Percentiles rank a stretch among this genome's conserved stretches.
phyloP scores from a whole-genome alignment of 2,113 vertebrate species.

The Anolis carolinensis region DNA sequence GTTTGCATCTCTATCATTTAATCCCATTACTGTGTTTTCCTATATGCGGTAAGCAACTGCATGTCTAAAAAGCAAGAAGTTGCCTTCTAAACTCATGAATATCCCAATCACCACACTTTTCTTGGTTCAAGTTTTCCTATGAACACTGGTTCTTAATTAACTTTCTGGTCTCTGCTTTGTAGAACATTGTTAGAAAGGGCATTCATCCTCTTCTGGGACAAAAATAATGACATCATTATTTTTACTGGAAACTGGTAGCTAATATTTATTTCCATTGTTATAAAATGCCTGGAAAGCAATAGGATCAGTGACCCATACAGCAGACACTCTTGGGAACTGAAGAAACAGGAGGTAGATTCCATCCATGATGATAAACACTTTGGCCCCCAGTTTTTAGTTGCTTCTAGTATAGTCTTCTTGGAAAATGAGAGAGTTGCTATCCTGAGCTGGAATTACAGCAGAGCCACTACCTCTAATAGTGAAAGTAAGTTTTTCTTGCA shows the following conservation, averaged over 20 bases:
- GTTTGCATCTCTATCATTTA: background rate
- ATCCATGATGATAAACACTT: background rate
- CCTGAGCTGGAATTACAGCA: no score
- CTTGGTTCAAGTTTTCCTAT: background rate
- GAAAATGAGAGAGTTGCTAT: no score
- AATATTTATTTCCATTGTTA: constrained; percentile 14
- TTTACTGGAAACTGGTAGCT: constrained; percentile 7
- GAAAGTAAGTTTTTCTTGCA: no score
- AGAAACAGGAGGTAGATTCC: background rate
- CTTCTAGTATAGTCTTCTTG: no score
- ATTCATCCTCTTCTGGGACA: background rate
- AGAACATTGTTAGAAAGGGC: background rate
- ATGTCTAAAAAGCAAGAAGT: background rate
- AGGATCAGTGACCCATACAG: background rate
- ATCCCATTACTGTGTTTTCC: background rate
- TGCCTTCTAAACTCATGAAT: background rate
- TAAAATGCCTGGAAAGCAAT: constrained; percentile 6
- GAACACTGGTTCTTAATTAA: background rate
- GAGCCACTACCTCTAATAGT: no score
- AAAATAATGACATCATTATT: constrained; percentile 26
- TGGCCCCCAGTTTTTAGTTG: constrained; percentile 18
- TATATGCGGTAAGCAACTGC: background rate
- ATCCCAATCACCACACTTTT: background rate
- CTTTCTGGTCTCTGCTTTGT: background rate
- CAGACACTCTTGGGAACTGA: constrained; percentile 2